Percentiles rank a stretch among this genome's conserved stretches.
phyloP scores from a whole-genome alignment of 2,888 invertebrate genomes.

The Elegia similella region DNA sequence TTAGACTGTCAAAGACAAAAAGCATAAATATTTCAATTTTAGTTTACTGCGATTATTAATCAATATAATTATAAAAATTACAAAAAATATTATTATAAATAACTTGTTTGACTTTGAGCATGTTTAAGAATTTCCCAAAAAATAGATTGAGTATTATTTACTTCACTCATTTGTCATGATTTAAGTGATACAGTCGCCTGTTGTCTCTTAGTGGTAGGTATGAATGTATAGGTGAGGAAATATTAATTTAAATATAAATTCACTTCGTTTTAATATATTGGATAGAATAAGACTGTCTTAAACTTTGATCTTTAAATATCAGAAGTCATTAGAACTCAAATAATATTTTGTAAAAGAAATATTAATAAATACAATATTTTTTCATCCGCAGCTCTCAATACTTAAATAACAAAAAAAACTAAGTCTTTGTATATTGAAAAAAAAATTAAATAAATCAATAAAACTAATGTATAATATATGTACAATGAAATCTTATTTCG shows the following conservation, averaged over 20 bases:
- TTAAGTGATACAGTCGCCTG: not conserved
- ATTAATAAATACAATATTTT: not conserved
- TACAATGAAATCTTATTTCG: conserved; percentile 72
- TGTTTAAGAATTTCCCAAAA: conserved; percentile 23
- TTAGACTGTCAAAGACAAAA: no score
- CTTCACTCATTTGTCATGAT: conserved; percentile 20
- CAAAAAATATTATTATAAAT: conserved; percentile 33
- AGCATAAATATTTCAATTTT: conserved; percentile 63
- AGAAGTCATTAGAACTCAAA: not conserved
- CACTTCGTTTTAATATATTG: no score
- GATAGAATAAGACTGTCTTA: no score
- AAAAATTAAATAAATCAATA: conserved; percentile 26
- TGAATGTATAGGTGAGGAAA: no score
- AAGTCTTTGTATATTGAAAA: conserved; percentile 23
- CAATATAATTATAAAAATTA: conserved; percentile 49
- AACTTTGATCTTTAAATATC: not conserved
- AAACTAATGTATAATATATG: conserved; percentile 45
- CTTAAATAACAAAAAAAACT: conserved; percentile 13
- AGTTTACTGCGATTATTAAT: conserved; percentile 49
- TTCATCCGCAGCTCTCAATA: not conserved
- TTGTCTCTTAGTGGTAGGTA: no score
- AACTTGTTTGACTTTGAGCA: conserved; percentile 49
- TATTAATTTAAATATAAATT: no score
- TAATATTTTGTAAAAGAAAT: not conserved
- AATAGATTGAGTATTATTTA: conserved; percentile 41